Evolutionary conservation across 2,888 invertebrate genomes (phyloP).

Genomic region (Hirtodrosophila alboralis): DNA sequence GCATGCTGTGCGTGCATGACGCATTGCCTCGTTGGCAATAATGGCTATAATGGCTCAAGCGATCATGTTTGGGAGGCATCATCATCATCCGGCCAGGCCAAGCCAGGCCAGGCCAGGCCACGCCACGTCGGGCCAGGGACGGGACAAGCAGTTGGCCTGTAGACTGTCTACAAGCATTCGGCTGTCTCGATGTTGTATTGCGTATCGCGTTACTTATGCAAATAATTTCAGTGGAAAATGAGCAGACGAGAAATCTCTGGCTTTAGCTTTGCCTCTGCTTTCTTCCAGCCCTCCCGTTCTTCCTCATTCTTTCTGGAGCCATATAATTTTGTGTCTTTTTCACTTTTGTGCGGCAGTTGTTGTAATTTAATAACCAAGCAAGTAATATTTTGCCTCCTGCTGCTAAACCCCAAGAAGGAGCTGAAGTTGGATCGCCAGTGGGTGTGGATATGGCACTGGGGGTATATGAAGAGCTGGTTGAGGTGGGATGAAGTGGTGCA

Average conservation of each 20-base stretch:
- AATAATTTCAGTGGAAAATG: constrained; percentile 77
- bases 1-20: constrained; percentile 69
- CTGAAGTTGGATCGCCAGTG: constrained; percentile 9
- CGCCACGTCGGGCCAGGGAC: constrained; percentile 1
- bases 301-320: constrained; percentile 45
- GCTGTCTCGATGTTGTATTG: constrained; percentile 38
- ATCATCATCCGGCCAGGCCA: constrained; percentile 32
- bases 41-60: constrained; percentile 60
- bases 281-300: background rate
- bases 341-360: constrained; percentile 71
- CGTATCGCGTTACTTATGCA: constrained; percentile 80
- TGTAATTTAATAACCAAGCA: constrained; percentile 76
- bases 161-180: constrained; percentile 24
- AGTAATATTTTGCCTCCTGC: constrained; percentile 79
- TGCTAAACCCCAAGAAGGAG: constrained; percentile 53
- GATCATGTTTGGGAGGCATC: constrained; percentile 74
- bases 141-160: constrained; percentile 8
- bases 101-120: constrained; percentile 1
- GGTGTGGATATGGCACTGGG: constrained; percentile 7
- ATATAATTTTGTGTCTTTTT: constrained; percentile 77
- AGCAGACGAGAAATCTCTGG: constrained; percentile 66
- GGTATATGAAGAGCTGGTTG: background rate
- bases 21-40: constrained; percentile 75
- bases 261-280: constrained; percentile 1
- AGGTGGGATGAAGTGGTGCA: constrained; percentile 1